A percentile compares a stretch with the other conserved stretches of the same genome.
These are phyloP conservation scores for Chloroceryle inda DNA, from an alignment of 2,797 vertebrate genomes.

Conservation along the genomic window DNA sequence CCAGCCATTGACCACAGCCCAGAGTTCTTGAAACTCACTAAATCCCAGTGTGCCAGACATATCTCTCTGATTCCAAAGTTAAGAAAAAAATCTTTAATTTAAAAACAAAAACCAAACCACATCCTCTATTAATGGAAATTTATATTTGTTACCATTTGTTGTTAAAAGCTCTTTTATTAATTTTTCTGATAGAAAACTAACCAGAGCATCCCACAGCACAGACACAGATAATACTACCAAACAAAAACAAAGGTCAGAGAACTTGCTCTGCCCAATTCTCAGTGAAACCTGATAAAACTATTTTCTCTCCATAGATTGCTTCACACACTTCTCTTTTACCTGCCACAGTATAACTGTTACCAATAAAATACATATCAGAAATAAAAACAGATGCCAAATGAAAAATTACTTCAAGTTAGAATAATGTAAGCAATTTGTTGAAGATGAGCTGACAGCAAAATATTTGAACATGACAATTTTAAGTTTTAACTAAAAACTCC, in stretches of 20 bases:
- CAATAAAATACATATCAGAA: background rate
- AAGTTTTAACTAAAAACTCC: background rate
- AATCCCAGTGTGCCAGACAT: constrained; percentile 85
- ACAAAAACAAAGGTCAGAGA: background rate
- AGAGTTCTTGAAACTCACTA: constrained; percentile 85
- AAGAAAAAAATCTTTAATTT: constrained; percentile 66
- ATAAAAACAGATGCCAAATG: background rate
- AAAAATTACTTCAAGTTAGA: background rate
- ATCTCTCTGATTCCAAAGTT: constrained; percentile 78
- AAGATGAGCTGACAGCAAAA: background rate
- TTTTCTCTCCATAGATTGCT: background rate
- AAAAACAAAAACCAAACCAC: background rate
- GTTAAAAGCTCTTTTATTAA: background rate
- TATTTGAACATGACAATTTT: background rate
- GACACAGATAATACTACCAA: background rate
- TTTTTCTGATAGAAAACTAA: background rate
- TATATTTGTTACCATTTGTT: background rate
- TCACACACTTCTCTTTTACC: background rate
- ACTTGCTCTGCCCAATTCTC: background rate
- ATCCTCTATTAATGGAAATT: background rate
- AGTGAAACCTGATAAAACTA: background rate
- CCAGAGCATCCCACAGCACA: background rate
- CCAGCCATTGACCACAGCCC: constrained; percentile 84
- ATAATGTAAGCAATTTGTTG: background rate
- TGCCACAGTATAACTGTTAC: background rate